Base-by-base conservation (phyloP, 2,888 invertebrate genomes). In the Incurvaria masculella region DNA sequence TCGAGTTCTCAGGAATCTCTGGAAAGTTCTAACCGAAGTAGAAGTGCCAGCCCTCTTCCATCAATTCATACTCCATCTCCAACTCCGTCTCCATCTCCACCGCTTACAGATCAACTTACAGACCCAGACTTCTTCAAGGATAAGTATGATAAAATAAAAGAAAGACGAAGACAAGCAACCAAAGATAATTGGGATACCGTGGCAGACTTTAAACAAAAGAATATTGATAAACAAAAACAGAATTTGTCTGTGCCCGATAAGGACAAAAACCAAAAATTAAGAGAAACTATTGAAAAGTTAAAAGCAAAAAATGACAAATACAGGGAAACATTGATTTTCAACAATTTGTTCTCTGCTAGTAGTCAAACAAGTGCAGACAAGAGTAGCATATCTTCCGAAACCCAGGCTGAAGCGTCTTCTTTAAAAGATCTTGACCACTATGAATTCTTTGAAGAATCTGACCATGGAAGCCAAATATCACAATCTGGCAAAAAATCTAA, bases 121-220 rank as follows among this genome's bases (percentile, higher is more conserved):
- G 72, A 76, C 45, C 62, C 72, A 6, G 70, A 78, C 49, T 76
- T 76, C 51, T 66, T 68, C 42, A 79, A 80, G 61, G 84, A 84
- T 57, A 84, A 84, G 61, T 84, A 81, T 59, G 84, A 84, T 57
- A 74, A 82, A 61, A 80, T 81, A 51, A 79, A 87, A 65, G 81
- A 84, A 65, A 66, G 86, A 54, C 61, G 84, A 58, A 74, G 80
- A 61, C 68, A 84, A 57, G 69, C 80, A 40, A 71, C 70, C 20
- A 69, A 72, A 56, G 72, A 74, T 54, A 71, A 75, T 16, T 75
- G 73, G 68, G 73, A 79, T 52, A 72, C 78, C 19, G 63, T 80
- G 4, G 66, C 75, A 53, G 75, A 74, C 50, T 65, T 66, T 41
- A 80, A 80, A 58, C 71, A 70, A 52, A 75, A 75, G 57, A 59